Base-by-base conservation (phyloP, 2,888 invertebrate species). In the Sphaeridia pumilis region DNA sequence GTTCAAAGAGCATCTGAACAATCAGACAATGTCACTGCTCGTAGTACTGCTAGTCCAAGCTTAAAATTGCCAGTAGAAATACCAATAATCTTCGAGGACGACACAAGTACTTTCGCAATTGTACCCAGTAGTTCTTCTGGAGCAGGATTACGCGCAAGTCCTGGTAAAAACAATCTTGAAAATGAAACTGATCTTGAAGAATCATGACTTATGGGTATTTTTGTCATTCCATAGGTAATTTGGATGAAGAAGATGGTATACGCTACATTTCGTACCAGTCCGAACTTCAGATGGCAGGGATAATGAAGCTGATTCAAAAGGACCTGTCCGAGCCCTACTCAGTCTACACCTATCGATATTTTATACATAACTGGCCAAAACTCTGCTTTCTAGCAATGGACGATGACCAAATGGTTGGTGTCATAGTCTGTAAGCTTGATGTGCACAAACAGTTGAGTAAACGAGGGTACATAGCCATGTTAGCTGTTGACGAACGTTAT, bases 341-440 rank as follows among this genome's bases (percentile, higher is more conserved):
- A 63, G 97, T 98, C 76, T 99, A 98, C 74, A 99, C 98, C 27
- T 98, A 98, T 77, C 83, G 98, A 75, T 99, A 97, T 78, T 98
- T 98, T 77, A 95, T 98, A 72, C 94, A 98, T 73, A 97, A 97
- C 73, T 99, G 98, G 98, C 97, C 97, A 71, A 89, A 95, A 74
- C 77, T 98, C 65, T 98, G 97, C 75, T 94, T 93, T 75, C 76
- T 98, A 77, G 94, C 94, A 56, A 86, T 86, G 78, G 82, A 87
- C 71, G 81, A 81, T 66, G 80, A 81, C 57, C 81, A 83, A 68
- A 90, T 88, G 71, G 89, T 97, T 66, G 98, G 98, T 72, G 95
- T 95, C 69, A 94, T 98, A 70, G 95, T 98, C 65, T 98, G 98
- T 78, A 98, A 98, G 75, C 76, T 97, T 73, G 93, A 94, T 74